Conservation (phyloP, 2,888 invertebrate genomes). For the Dynastes tityus region DNA sequence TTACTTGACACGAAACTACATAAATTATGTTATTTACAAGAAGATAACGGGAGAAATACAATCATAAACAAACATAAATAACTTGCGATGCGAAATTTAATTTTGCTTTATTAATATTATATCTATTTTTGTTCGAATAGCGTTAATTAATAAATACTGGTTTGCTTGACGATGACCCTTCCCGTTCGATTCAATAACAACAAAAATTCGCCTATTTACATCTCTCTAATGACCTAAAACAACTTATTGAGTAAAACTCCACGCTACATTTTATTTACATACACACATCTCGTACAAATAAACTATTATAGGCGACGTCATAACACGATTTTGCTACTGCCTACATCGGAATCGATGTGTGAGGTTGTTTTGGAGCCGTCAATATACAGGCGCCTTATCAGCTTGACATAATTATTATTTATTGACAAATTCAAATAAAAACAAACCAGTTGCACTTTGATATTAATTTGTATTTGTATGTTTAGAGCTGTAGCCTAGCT, state of each 20-base stretch:
- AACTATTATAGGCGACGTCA: slow-evolving; percentile 5
- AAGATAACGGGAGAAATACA: too few species aligned
- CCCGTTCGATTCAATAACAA: background rate
- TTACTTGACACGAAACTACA: background rate
- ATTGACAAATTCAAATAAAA: slow-evolving; percentile 59
- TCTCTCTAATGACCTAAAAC: slow-evolving; percentile 5
- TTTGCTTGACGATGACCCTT: too few species aligned
- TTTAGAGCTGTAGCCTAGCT: background rate
- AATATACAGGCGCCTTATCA: slow-evolving; percentile 55
- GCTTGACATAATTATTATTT: slow-evolving; percentile 60
- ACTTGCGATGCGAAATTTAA: too few species aligned
- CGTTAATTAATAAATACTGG: too few species aligned
- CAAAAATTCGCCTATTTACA: slow-evolving; percentile 6
- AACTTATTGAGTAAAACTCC: slow-evolving; percentile 5
- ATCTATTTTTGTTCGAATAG: too few species aligned
- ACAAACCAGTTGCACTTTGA: slow-evolving; percentile 51
- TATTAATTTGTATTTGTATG: slow-evolving; percentile 41
- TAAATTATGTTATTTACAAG: too few species aligned
- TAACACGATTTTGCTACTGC: slow-evolving; percentile 25
- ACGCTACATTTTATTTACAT: background rate
- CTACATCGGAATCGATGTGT: slow-evolving; percentile 45
- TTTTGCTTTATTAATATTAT: too few species aligned
- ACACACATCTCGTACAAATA: background rate
- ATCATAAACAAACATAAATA: too few species aligned
- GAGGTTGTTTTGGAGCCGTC: slow-evolving; percentile 45